These are phyloP conservation scores for Pinna nobilis DNA, from an alignment of 1,140 invertebrate genomes.

Conservation along the genomic window DNA sequence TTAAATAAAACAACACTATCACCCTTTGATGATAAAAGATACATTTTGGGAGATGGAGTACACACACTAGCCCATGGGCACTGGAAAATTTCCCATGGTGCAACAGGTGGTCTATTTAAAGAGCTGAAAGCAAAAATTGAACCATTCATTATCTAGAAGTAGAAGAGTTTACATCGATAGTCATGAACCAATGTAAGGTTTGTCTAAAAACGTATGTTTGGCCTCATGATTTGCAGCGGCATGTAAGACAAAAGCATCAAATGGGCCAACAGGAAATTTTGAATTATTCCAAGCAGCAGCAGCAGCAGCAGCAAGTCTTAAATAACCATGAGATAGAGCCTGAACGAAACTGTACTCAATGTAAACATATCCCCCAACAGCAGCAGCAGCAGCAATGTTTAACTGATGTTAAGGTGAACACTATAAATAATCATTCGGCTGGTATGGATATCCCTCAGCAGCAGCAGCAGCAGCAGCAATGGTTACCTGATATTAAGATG, in stretches of 20 bases:
- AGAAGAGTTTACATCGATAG: background rate
- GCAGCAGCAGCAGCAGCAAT: background rate
- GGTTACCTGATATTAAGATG: background rate
- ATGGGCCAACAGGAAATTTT: background rate
- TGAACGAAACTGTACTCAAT: no score
- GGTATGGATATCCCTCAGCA: background rate
- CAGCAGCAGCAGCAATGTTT: background rate
- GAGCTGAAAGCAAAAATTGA: background rate
- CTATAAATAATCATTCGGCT: background rate
- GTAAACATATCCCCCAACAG: background rate
- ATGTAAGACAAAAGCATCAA: conserved; percentile 1
- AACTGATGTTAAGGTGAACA: background rate
- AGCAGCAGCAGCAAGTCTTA: conserved; percentile 1
- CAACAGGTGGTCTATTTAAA: background rate
- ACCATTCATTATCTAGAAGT: background rate
- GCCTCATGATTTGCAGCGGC: conserved; percentile 21
- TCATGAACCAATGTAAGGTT: conserved; percentile 15
- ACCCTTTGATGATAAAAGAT: conserved; percentile 33
- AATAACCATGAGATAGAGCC: no score
- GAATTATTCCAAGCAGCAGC: background rate
- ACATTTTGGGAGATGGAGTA: conserved; percentile 21
- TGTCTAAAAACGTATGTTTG: background rate
- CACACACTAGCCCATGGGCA: conserved; percentile 29
- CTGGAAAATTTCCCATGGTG: conserved; percentile 12
- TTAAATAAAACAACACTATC: conserved; percentile 30